These are phyloP conservation scores for Magallana angulata DNA, from an alignment of 1,140 invertebrate genomes.

Conservation along the genomic window DNA sequence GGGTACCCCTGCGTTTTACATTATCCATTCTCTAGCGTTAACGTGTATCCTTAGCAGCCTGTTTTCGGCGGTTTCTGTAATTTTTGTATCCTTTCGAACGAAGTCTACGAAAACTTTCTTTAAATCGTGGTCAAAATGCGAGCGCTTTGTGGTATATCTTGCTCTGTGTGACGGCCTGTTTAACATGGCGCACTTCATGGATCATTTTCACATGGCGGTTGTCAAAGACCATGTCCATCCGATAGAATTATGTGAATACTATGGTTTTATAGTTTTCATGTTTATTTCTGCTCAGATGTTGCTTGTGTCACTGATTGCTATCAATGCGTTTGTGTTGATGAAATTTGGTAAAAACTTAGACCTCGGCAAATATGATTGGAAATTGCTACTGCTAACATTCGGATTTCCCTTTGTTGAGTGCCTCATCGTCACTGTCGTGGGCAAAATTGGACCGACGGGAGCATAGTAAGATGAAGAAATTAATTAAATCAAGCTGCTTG, in stretches of 20 bases:
- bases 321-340: constrained; percentile 61
- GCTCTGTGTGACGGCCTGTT: constrained; percentile 59
- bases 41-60: constrained; percentile 38
- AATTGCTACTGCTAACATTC: constrained; percentile 48
- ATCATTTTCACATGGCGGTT: constrained; percentile 58
- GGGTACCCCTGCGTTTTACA: constrained; percentile 11
- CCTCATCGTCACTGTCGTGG: constrained; percentile 46
- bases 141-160: constrained; percentile 59
- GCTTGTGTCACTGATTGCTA: constrained; percentile 59
- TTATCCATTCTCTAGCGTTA: constrained; percentile 23
- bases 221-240: constrained; percentile 54
- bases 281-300: constrained; percentile 60
- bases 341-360: constrained; percentile 53
- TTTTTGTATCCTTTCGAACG: constrained; percentile 30
- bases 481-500: too few species aligned
- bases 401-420: constrained; percentile 48
- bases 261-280: constrained; percentile 56
- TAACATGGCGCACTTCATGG: constrained; percentile 57
- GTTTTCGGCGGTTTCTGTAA: neutral
- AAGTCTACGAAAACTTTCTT: neutral
- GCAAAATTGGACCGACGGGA: constrained; percentile 59
- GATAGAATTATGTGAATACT: constrained; percentile 56
- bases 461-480: constrained; percentile 53
- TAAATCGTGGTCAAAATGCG: constrained; percentile 39
- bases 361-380: constrained; percentile 58